phyloP scores from a whole-genome alignment of 1,140 invertebrate genomes.

The Ceratitis capitata region DNA sequence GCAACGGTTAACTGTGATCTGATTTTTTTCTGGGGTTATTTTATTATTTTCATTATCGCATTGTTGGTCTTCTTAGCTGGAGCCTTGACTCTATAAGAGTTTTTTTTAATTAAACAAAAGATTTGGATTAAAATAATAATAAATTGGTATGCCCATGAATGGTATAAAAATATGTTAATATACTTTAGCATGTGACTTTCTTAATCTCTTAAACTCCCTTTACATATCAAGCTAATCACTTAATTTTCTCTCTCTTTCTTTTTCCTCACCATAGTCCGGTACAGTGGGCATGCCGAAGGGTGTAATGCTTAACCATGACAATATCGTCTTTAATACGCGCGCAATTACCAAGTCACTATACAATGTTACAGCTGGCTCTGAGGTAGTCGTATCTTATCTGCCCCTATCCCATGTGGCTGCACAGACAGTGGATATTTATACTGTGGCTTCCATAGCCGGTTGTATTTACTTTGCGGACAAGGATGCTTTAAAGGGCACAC shows the following conservation, averaged over 20 bases:
- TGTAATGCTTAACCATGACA: conserved; percentile 91
- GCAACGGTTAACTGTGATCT: too few species aligned
- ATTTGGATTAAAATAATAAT: too few species aligned
- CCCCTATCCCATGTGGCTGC: conserved; percentile 92
- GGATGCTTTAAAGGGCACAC: conserved; percentile 84
- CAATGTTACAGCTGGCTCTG: conserved; percentile 67
- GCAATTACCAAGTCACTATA: conserved; percentile 65
- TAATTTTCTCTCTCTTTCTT: conserved; percentile 20
- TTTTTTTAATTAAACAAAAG: too few species aligned
- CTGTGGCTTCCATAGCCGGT: conserved; percentile 66
- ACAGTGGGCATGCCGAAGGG: conserved; percentile 93
- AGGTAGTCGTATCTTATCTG: conserved; percentile 81
- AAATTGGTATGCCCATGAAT: too few species aligned
- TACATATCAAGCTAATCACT: too few species aligned
- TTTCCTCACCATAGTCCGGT: conserved; percentile 74
- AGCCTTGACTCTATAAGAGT: too few species aligned
- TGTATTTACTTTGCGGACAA: conserved; percentile 86
- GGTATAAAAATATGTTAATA: too few species aligned
- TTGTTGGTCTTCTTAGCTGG: too few species aligned
- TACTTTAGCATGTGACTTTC: too few species aligned
- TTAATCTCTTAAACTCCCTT: too few species aligned
- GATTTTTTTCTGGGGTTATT: too few species aligned
- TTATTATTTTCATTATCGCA: too few species aligned
- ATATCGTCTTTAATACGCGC: conserved; percentile 56
- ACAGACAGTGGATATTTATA: conserved; percentile 84